phyloP scores from a whole-genome alignment of 2,797 vertebrate genomes.

The Pelodytes ibericus region DNA sequence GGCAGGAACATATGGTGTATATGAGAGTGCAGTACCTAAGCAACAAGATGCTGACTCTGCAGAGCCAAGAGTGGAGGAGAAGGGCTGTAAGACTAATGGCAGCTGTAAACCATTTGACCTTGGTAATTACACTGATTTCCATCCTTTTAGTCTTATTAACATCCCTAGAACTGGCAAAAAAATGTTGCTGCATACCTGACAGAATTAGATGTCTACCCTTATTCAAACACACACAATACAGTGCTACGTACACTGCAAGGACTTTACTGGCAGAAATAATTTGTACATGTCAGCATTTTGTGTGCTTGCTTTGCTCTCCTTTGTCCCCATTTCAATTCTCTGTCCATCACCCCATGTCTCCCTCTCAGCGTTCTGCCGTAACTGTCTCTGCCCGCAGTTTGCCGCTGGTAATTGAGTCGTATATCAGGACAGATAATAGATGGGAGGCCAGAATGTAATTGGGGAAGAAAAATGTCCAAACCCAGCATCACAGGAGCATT shows the following conservation, averaged over 20 bases:
- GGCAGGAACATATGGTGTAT: too few relatives aligned
- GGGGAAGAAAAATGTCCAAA: constrained; percentile 76
- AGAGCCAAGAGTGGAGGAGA: too few relatives aligned
- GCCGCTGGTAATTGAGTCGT: constrained; percentile 69
- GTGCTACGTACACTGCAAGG: background rate
- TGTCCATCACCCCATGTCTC: constrained; percentile 36
- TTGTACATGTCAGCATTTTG: constrained; percentile 15
- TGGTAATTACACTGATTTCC: too few relatives aligned
- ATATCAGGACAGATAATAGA: constrained; percentile 72
- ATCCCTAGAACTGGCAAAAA: too few relatives aligned
- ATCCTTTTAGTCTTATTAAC: too few relatives aligned
- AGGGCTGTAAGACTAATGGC: too few relatives aligned
- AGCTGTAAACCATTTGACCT: too few relatives aligned
- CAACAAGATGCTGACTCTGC: too few relatives aligned
- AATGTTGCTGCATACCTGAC: too few relatives aligned
- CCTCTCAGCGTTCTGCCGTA: constrained; percentile 21
- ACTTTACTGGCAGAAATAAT: background rate
- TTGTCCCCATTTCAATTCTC: constrained; percentile 1
- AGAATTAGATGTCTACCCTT: background rate
- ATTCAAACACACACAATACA: background rate
- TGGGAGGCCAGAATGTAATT: constrained; percentile 70
- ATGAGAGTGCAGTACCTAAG: too few relatives aligned
- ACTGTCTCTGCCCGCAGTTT: constrained; percentile 50
- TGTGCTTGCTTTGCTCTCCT: constrained; percentile 35
- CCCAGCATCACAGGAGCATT: constrained; percentile 75